Evolutionary conservation across 1,140 invertebrate species (phyloP).

Genomic region (Panagrolaimus sp.): DNA sequence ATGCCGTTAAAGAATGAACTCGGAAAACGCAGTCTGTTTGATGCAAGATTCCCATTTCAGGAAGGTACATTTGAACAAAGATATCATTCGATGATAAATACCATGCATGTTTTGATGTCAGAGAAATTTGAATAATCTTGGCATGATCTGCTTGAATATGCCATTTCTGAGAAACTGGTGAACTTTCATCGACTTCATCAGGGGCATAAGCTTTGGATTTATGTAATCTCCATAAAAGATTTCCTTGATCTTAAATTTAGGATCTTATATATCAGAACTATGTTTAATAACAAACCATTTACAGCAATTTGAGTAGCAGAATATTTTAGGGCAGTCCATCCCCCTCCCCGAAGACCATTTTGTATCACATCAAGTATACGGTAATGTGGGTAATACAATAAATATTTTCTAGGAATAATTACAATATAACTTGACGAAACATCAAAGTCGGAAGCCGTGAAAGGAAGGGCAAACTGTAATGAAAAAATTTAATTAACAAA

Average conservation of each 20-base stretch:
- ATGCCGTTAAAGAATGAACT: constrained; percentile 14
- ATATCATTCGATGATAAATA: constrained; percentile 20
- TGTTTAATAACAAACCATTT: background rate
- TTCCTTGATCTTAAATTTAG: background rate
- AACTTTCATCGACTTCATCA: background rate
- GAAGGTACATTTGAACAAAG: constrained; percentile 22
- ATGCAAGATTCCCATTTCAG: constrained; percentile 20
- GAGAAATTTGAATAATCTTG: background rate
- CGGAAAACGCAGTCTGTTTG: constrained; percentile 11
- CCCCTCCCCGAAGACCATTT: background rate
- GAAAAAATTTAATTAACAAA: too few relatives aligned
- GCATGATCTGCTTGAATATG: background rate
- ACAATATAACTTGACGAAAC: background rate
- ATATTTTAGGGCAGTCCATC: background rate
- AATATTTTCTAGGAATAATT: background rate
- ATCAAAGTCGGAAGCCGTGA: background rate
- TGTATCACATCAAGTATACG: constrained; percentile 5
- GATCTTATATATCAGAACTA: too few relatives aligned
- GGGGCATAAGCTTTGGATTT: constrained; percentile 2
- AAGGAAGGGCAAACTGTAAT: background rate
- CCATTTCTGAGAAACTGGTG: background rate
- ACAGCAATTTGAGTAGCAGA: background rate
- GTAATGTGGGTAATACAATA: background rate
- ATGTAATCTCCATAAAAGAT: background rate
- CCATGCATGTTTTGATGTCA: constrained; percentile 16